Evolutionary conservation across 2,888 invertebrate species (phyloP).

Genomic region (Anodontia alba): DNA sequence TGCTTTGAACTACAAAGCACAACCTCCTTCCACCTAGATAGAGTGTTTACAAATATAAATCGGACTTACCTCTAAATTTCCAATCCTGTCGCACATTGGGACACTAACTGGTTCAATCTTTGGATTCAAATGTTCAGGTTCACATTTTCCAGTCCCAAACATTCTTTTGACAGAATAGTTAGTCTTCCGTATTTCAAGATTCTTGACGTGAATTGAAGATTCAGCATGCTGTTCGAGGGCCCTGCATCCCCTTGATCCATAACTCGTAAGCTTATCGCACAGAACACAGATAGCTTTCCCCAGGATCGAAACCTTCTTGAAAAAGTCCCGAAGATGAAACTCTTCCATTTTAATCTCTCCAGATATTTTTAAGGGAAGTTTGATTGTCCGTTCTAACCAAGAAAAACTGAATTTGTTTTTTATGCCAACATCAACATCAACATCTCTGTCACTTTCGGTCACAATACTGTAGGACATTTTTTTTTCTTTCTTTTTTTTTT

Average conservation of each 20-base stretch:
- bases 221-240: neutral
- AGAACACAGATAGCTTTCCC: neutral
- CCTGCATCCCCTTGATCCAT: neutral
- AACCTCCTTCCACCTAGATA: too few relatives aligned
- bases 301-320: neutral
- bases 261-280: neutral
- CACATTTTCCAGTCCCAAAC: neutral
- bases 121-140: neutral
- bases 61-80: too few relatives aligned
- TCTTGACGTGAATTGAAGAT: neutral
- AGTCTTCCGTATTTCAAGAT: neutral
- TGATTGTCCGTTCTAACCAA: neutral
- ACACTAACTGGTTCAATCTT: neutral
- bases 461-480: neutral
- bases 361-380: neutral
- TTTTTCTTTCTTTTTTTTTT: neutral
- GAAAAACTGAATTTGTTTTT: neutral
- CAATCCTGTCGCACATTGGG: too few relatives aligned
- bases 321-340: neutral
- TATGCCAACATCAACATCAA: neutral
- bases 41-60: too few relatives aligned
- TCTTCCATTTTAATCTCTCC: neutral
- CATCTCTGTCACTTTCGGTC: neutral
- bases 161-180: neutral
- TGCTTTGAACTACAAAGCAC: too few relatives aligned